Percentiles rank a stretch among this genome's conserved stretches.
Conservation (phyloP, 2,797 vertebrate species). For the Acanthurus lineatus region DNA sequence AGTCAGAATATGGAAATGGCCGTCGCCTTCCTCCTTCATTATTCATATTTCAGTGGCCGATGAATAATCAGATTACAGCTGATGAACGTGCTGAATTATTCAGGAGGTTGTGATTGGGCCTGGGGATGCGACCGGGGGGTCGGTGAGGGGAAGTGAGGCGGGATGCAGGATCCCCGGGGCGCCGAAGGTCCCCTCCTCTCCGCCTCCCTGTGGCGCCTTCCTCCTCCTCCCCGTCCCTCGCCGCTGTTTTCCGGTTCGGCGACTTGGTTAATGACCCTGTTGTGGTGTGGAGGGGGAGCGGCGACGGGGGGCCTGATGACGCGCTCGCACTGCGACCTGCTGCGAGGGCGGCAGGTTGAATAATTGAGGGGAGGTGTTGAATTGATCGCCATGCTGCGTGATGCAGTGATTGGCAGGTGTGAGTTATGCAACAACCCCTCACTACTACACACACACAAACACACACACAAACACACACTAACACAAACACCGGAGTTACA, state of each 20-base stretch:
- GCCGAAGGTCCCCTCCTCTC: conserved; percentile 33
- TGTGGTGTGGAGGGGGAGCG: not conserved
- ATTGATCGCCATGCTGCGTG: conserved; percentile 33
- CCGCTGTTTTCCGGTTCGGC: conserved; percentile 45
- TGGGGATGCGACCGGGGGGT: conserved; percentile 50
- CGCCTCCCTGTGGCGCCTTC: not conserved
- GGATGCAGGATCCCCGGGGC: conserved; percentile 48
- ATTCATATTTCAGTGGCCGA: conserved; percentile 79
- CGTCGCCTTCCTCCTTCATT: conserved; percentile 76
- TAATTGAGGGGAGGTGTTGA: conserved; percentile 37
- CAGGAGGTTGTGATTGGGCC: conserved; percentile 81
- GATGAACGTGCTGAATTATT: conserved; percentile 86
- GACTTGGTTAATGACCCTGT: conserved; percentile 49
- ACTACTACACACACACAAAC: not conserved
- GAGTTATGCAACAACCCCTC: conserved; percentile 30
- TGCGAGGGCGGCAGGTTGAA: conserved; percentile 28
- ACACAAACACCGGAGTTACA: not conserved
- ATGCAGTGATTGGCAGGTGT: conserved; percentile 32
- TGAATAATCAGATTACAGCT: conserved; percentile 86
- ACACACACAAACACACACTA: too few relatives aligned
- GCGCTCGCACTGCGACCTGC: conserved; percentile 24
- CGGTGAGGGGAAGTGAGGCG: conserved; percentile 10
- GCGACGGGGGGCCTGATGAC: conserved; percentile 9
- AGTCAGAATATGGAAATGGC: conserved; percentile 71
- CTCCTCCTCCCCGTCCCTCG: conserved; percentile 14